phyloP scores from a whole-genome alignment of 1,140 invertebrate genomes.

The Magallana ariakensis region DNA sequence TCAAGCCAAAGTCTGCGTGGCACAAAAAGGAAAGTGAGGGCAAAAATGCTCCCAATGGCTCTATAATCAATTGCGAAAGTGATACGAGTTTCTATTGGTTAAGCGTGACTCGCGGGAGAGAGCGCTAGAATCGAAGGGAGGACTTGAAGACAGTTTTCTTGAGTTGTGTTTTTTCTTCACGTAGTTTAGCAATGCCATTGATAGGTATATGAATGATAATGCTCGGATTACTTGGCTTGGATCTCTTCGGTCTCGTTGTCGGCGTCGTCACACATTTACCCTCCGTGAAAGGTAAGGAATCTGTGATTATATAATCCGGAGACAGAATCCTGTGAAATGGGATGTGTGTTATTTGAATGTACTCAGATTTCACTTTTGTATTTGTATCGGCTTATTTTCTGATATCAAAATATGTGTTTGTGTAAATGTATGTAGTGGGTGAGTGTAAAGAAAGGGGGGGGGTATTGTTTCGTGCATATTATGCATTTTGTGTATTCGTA shows the following conservation, averaged over 20 bases:
- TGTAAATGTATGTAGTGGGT: too few species aligned
- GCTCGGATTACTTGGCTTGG: conserved; percentile 8
- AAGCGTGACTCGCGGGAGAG: neutral
- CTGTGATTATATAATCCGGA: neutral
- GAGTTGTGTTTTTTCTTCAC: conserved; percentile 13
- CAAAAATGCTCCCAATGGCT: conserved; percentile 14
- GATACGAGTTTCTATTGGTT: neutral
- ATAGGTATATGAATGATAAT: conserved; percentile 25
- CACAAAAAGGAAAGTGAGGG: neutral
- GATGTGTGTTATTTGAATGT: too few species aligned
- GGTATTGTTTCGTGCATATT: too few species aligned
- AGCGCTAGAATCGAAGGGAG: neutral
- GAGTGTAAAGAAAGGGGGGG: too few species aligned
- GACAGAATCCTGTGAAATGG: neutral
- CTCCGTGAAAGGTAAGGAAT: neutral
- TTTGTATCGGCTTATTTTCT: too few species aligned
- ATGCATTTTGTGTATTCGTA: neutral
- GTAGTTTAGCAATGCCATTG: conserved; percentile 17
- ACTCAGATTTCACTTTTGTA: too few species aligned
- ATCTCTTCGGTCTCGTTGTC: conserved; percentile 1
- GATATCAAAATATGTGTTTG: too few species aligned
- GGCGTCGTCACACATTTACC: conserved; percentile 7
- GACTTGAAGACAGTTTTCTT: conserved; percentile 30
- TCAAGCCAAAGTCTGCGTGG: neutral
- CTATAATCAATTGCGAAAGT: conserved; percentile 31